Conservation (phyloP, 2,888 invertebrate genomes). For the Crematogaster levior region DNA sequence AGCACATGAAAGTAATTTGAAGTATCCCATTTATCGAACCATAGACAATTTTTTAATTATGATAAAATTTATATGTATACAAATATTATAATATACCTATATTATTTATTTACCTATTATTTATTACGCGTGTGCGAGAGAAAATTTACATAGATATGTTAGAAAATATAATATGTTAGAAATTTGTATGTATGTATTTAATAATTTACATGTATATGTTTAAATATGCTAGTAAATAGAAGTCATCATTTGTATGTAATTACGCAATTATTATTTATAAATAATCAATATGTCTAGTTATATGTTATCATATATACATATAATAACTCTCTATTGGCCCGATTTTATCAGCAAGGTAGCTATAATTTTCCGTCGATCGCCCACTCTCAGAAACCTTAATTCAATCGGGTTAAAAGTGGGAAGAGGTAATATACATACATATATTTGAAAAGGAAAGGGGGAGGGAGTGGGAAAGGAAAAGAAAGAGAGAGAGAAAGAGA, state of each 20-base stretch:
- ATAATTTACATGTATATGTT: too few species aligned
- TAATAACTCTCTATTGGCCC: conserved; percentile 14
- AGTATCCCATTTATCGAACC: neutral
- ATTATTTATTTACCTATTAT: neutral
- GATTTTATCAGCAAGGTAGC: neutral
- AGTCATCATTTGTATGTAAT: neutral
- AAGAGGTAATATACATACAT: conserved; percentile 66
- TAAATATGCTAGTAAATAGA: too few species aligned
- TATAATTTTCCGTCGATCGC: conserved; percentile 32
- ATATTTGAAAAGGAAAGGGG: neutral
- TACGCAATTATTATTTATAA: neutral
- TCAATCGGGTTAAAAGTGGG: conserved; percentile 78
- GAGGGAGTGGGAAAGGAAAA: neutral
- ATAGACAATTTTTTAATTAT: neutral
- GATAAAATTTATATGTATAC: neutral
- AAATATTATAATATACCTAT: neutral
- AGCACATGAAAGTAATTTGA: neutral
- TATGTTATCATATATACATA: too few species aligned
- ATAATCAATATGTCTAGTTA: neutral
- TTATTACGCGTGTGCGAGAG: too few species aligned
- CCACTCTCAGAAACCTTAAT: conserved; percentile 64
- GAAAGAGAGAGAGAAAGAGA: neutral
- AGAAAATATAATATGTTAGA: too few species aligned
- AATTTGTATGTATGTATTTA: too few species aligned
- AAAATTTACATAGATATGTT: too few species aligned